Evolutionary conservation across 1,140 invertebrate genomes (phyloP).

Genomic region (Teleopsis dalmanni): DNA sequence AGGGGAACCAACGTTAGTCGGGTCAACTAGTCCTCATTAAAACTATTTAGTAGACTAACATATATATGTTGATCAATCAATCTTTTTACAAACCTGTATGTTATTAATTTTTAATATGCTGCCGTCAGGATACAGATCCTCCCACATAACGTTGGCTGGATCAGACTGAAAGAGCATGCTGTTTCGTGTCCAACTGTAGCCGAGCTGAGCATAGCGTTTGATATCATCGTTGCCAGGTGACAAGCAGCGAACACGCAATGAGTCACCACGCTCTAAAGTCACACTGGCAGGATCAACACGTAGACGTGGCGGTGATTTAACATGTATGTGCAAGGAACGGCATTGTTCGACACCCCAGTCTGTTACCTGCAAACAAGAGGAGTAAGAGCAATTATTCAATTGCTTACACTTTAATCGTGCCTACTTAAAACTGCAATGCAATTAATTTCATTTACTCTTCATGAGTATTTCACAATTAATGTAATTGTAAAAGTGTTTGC

Average conservation of each 20-base stretch:
- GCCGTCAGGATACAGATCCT: slow-evolving; percentile 68
- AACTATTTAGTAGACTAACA: too few species aligned
- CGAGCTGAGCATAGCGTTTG: slow-evolving; percentile 52
- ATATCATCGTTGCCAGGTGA: slow-evolving; percentile 52
- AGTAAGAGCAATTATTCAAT: too few species aligned
- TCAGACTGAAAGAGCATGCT: slow-evolving; percentile 60
- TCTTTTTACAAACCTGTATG: slow-evolving; percentile 52
- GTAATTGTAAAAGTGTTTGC: too few species aligned
- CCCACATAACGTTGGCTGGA: slow-evolving; percentile 66
- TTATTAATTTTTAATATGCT: slow-evolving; percentile 70
- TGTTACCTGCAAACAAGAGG: slow-evolving; percentile 46
- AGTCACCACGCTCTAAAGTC: slow-evolving; percentile 54
- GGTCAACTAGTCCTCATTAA: too few species aligned
- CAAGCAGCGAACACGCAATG: slow-evolving; percentile 58
- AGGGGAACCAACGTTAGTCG: too few species aligned
- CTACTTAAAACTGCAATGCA: too few species aligned
- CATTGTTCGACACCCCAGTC: slow-evolving; percentile 69
- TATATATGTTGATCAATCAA: too few species aligned
- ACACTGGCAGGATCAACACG: slow-evolving; percentile 64
- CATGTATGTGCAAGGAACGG: slow-evolving; percentile 57
- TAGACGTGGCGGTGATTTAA: slow-evolving; percentile 60
- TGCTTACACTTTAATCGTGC: too few species aligned
- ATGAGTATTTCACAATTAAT: too few species aligned
- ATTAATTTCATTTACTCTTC: too few species aligned
- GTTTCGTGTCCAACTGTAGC: slow-evolving; percentile 74